phyloP scores from a whole-genome alignment of 2,113 vertebrate species.

The Zosterops hypoxanthus region DNA sequence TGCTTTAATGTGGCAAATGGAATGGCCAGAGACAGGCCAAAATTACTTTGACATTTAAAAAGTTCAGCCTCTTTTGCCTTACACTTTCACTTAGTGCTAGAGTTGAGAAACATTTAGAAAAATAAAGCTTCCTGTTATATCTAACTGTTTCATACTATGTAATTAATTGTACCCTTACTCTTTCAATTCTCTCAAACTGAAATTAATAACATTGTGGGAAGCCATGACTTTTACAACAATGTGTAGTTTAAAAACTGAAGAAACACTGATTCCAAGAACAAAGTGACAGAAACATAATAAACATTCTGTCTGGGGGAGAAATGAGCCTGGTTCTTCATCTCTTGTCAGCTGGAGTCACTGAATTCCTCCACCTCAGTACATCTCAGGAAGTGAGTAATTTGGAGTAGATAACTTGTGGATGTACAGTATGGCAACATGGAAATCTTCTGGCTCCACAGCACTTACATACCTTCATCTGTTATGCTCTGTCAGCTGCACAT shows the following conservation, averaged over 20 bases:
- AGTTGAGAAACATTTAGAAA: constrained; percentile 22
- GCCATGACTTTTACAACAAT: constrained; percentile 29
- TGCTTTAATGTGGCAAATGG: constrained; percentile 30
- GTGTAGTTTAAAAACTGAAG: constrained; percentile 17
- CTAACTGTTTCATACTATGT: constrained; percentile 23
- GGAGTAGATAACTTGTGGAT: background rate
- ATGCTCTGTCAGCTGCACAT: background rate
- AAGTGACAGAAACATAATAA: background rate
- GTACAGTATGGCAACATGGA: background rate
- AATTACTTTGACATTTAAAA: constrained; percentile 49
- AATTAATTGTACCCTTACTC: constrained; percentile 45
- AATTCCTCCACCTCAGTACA: background rate
- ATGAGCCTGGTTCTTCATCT: background rate
- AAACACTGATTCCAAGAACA: constrained; percentile 23
- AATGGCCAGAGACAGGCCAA: background rate
- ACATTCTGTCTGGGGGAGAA: background rate
- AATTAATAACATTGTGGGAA: constrained; percentile 45
- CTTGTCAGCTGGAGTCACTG: background rate
- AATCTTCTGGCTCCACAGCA: background rate
- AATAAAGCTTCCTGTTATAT: constrained; percentile 31
- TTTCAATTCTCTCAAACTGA: constrained; percentile 33
- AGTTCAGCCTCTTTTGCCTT: background rate
- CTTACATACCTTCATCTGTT: background rate
- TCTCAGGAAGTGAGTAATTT: background rate
- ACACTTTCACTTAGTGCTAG: background rate